Conservation (phyloP, 2,113 vertebrate species). For the Scopus umbretta region DNA sequence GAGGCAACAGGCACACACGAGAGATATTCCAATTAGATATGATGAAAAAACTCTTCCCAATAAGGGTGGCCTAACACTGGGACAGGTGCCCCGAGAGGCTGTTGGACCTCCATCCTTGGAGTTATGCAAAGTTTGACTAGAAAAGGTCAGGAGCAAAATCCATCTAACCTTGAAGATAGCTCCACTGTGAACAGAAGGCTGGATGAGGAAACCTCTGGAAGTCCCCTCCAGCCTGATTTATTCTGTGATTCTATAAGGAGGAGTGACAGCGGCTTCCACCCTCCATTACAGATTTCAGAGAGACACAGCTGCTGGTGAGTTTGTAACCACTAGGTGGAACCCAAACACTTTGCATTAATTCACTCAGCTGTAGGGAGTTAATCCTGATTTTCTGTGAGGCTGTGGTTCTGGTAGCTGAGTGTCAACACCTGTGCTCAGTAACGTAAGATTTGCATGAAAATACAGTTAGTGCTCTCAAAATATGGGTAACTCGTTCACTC, state of each 20-base stretch:
- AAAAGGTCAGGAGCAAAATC: background rate
- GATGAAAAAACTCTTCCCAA: background rate
- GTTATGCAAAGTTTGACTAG: background rate
- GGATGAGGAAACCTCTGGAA: background rate
- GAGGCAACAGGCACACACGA: background rate
- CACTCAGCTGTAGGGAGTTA: too few relatives aligned
- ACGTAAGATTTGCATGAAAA: background rate
- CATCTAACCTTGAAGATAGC: background rate
- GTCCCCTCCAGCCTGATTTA: background rate
- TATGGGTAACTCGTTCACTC: background rate
- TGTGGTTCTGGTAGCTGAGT: background rate
- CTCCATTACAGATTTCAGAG: background rate
- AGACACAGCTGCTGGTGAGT: background rate
- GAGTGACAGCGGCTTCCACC: background rate
- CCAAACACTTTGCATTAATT: background rate
- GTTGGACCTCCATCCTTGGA: background rate
- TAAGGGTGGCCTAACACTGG: background rate
- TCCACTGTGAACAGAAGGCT: background rate
- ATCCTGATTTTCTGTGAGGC: background rate
- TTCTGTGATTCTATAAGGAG: background rate
- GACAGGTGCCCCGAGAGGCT: background rate
- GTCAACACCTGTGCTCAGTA: background rate
- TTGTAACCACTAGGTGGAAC: conserved; percentile 36
- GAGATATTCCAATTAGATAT: background rate
- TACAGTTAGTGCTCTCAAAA: background rate